Evolutionary conservation across 2,888 invertebrate genomes (phyloP).

Genomic region (Drosophila tanythrix): DNA sequence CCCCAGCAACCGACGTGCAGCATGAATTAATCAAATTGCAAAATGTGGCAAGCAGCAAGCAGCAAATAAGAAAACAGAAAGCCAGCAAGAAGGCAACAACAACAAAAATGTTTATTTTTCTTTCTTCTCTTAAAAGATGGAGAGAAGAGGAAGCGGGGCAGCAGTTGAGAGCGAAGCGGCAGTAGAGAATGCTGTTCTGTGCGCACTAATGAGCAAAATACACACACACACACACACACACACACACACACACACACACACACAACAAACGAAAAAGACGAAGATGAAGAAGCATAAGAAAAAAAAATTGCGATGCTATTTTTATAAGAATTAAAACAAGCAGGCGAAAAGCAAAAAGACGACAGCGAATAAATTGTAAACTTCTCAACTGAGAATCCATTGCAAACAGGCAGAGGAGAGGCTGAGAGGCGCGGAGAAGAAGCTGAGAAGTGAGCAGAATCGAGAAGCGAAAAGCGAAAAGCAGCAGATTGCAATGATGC

Average conservation of each 20-base stretch:
- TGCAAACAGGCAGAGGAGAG: constrained; percentile 2
- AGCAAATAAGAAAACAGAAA: constrained; percentile 6
- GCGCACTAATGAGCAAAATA: constrained; percentile 36
- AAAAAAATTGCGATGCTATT: constrained; percentile 14
- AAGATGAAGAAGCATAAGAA: background rate
- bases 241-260: no score
- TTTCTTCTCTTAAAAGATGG: background rate
- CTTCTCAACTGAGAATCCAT: constrained; percentile 27
- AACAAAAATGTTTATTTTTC: constrained; percentile 6
- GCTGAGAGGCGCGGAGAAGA: constrained; percentile 20
- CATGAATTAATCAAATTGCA: constrained; percentile 77
- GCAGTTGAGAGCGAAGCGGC: background rate
- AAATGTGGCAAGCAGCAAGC: constrained; percentile 48
- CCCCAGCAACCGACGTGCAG: constrained; percentile 52
- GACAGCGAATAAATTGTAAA: constrained; percentile 50
- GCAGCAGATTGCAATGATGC: constrained; percentile 55
- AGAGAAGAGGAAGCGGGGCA: background rate
- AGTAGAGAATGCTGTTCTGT: constrained; percentile 2
- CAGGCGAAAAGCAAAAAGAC: constrained; percentile 32
- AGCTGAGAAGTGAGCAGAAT: background rate
- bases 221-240: background rate
- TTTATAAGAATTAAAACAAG: constrained; percentile 41
- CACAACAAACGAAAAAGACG: background rate
- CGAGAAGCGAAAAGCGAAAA: background rate
- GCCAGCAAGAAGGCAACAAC: constrained; percentile 4